Conservation (phyloP, 1,140 invertebrate species). For the Triops cancriformis region DNA sequence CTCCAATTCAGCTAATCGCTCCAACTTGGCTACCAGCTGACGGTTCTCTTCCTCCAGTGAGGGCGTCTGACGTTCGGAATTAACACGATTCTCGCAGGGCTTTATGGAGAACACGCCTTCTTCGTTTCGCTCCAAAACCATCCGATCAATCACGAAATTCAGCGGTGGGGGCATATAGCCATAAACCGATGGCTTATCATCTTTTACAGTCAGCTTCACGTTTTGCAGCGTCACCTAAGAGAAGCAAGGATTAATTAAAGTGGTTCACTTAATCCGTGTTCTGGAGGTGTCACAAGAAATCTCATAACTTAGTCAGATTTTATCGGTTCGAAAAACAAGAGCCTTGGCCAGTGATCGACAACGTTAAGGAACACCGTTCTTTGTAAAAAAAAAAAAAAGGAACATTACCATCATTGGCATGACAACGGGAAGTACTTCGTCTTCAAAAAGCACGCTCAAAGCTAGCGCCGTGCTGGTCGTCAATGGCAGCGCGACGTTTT, state of each 20-base stretch:
- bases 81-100: background rate
- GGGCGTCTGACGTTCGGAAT: background rate
- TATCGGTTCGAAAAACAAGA: too few relatives aligned
- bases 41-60: background rate
- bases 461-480: constrained; percentile 17
- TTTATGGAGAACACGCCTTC: background rate
- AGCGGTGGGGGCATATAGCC: background rate
- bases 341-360: too few relatives aligned
- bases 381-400: too few relatives aligned
- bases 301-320: too few relatives aligned
- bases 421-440: constrained; percentile 18
- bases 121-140: background rate
- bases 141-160: background rate
- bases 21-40: background rate
- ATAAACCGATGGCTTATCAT: background rate
- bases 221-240: background rate
- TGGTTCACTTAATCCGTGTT: background rate
- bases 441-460: constrained; percentile 23
- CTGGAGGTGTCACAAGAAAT: too few relatives aligned
- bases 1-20: background rate
- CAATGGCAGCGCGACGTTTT: constrained; percentile 14
- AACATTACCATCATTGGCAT: constrained; percentile 11
- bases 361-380: too few relatives aligned
- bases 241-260: background rate
- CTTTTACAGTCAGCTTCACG: background rate